Evolutionary conservation across 2,888 invertebrate species (phyloP).

Genomic region (Agrenia bidenticulata): DNA sequence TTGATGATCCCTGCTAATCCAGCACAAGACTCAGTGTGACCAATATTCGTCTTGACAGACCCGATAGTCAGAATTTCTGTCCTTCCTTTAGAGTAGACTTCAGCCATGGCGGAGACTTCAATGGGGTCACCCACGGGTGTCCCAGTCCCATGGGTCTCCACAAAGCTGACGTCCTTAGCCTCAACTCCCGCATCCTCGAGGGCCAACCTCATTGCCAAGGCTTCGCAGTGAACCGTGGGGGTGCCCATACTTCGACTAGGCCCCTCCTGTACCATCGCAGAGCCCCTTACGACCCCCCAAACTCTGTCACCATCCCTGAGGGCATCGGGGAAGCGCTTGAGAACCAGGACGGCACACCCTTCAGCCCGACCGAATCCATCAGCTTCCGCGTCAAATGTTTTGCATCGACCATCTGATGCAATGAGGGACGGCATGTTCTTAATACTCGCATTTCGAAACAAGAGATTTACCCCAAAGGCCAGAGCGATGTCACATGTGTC

Average conservation of each 20-base stretch:
- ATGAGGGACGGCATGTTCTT: slow-evolving; percentile 24
- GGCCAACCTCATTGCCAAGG: slow-evolving; percentile 15
- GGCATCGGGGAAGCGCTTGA: slow-evolving; percentile 38
- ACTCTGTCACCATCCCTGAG: slow-evolving; percentile 23
- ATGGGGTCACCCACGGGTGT: slow-evolving; percentile 27
- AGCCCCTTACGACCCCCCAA: slow-evolving; percentile 20
- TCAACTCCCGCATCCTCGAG: slow-evolving; percentile 13
- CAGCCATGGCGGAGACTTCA: slow-evolving; percentile 19
- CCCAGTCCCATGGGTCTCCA: slow-evolving; percentile 26
- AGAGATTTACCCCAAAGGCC: slow-evolving; percentile 40
- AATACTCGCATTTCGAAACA: slow-evolving; percentile 26
- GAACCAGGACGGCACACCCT: slow-evolving; percentile 31
- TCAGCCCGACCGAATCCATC: slow-evolving; percentile 40
- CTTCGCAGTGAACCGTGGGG: slow-evolving; percentile 17
- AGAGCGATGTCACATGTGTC: slow-evolving; percentile 32
- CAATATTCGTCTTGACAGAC: slow-evolving; percentile 18
- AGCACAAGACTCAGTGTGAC: slow-evolving; percentile 7
- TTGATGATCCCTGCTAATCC: slow-evolving; percentile 34
- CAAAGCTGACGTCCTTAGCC: slow-evolving; percentile 12
- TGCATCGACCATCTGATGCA: slow-evolving; percentile 28
- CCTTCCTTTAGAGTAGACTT: slow-evolving; percentile 14
- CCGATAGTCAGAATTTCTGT: slow-evolving; percentile 11
- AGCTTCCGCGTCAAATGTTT: slow-evolving; percentile 35
- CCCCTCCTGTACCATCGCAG: slow-evolving; percentile 22
- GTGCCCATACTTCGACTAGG: slow-evolving; percentile 21